phyloP scores from a whole-genome alignment of 2,797 vertebrate genomes.

The Distichodus sexfasciatus region DNA sequence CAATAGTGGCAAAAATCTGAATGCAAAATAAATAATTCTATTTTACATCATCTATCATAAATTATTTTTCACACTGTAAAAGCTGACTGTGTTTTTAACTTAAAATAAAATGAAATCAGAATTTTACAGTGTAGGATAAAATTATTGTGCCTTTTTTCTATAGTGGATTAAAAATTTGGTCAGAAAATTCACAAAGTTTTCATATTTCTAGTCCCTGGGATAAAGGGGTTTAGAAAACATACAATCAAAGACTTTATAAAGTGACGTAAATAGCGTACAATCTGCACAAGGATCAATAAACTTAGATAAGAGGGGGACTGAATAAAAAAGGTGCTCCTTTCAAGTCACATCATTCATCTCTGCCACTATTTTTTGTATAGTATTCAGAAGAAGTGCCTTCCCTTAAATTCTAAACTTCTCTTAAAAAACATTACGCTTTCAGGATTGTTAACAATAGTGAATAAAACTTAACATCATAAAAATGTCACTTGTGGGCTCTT shows the following conservation, averaged over 20 bases:
- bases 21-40: conserved; percentile 46
- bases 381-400: not conserved
- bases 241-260: conserved; percentile 76
- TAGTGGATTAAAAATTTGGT: conserved; percentile 58
- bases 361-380: not conserved
- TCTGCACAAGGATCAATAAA: conserved; percentile 48
- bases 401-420: not conserved
- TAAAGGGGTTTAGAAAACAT: conserved; percentile 52
- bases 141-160: conserved; percentile 24
- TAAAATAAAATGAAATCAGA: too few species aligned
- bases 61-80: too few species aligned
- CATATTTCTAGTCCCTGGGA: not conserved
- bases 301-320: conserved; percentile 36
- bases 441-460: not conserved
- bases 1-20: not conserved
- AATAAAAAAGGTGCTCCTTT: not conserved
- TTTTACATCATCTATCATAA: conserved; percentile 41
- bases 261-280: conserved; percentile 58
- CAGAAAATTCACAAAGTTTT: conserved; percentile 42
- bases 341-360: not conserved
- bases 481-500: not conserved
- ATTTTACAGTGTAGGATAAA: conserved; percentile 9
- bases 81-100: too few species aligned
- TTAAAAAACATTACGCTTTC: conserved; percentile 7
- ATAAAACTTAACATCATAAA: not conserved